These are phyloP conservation scores for Eleginops maclovinus DNA, from an alignment of 2,113 vertebrate genomes.

Conservation along the genomic window DNA sequence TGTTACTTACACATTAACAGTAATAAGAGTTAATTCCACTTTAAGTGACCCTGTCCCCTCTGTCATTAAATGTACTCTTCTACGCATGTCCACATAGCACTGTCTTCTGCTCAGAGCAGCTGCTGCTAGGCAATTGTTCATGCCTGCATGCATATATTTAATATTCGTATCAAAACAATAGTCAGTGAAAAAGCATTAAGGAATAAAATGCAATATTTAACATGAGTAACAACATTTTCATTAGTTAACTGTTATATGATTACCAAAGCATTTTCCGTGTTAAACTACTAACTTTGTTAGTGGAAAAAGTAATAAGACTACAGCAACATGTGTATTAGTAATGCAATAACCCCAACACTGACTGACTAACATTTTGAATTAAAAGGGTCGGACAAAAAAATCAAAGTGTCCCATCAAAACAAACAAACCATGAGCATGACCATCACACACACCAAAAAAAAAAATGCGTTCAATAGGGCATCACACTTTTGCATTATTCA, in stretches of 20 bases:
- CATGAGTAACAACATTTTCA: slow-evolving; percentile 38
- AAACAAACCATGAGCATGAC: slow-evolving; percentile 37
- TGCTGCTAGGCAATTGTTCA: slow-evolving; percentile 51
- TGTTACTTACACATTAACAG: background rate
- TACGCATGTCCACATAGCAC: background rate
- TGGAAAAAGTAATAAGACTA: slow-evolving; percentile 50
- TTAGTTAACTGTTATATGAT: slow-evolving; percentile 43
- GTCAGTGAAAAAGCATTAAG: slow-evolving; percentile 35
- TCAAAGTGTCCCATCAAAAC: slow-evolving; percentile 17
- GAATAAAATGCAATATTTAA: slow-evolving; percentile 37
- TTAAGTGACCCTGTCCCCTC: slow-evolving; percentile 2
- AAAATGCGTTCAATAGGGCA: background rate
- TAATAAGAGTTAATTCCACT: slow-evolving; percentile 1
- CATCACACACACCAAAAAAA: background rate
- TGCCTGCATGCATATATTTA: slow-evolving; percentile 63
- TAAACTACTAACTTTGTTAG: slow-evolving; percentile 41
- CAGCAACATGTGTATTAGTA: slow-evolving; percentile 30
- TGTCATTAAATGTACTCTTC: slow-evolving; percentile 3
- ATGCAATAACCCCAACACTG: slow-evolving; percentile 18
- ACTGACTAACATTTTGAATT: slow-evolving; percentile 12
- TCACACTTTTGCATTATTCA: slow-evolving; percentile 18
- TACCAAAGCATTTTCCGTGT: slow-evolving; percentile 39
- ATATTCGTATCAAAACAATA: slow-evolving; percentile 58
- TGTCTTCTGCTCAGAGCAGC: slow-evolving; percentile 35
- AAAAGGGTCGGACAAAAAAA: slow-evolving; percentile 4